Evolutionary conservation across 2,797 vertebrate species (phyloP).

Genomic region (Emys orbicularis): DNA sequence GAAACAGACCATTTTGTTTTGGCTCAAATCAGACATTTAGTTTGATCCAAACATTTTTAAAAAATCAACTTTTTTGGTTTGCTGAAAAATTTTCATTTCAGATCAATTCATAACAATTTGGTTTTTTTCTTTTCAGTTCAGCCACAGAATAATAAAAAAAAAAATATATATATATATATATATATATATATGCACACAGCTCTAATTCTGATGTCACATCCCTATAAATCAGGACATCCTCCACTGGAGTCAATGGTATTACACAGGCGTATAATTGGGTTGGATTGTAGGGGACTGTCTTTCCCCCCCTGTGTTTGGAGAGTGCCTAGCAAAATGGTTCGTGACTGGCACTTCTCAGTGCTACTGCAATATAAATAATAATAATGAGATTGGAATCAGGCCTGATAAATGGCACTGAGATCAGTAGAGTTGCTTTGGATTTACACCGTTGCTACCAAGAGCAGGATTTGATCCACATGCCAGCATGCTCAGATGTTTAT

Average conservation of each 20-base stretch:
- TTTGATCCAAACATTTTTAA: not conserved
- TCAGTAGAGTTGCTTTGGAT: not conserved
- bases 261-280: not conserved
- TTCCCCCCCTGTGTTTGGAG: not conserved
- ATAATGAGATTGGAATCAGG: fast-evolving
- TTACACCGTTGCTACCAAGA: not conserved
- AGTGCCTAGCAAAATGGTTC: fast-evolving
- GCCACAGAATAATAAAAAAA: not conserved
- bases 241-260: fast-evolving
- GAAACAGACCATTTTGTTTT: no score
- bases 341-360: not conserved
- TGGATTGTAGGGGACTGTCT: not conserved
- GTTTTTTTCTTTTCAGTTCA: not conserved
- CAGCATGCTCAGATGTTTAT: fast-evolving
- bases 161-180: no score
- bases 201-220: not conserved
- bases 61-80: not conserved
- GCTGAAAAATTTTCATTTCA: not conserved
- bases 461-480: fast-evolving
- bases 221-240: not conserved
- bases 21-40: no score
- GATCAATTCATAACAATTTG: not conserved
- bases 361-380: fast-evolving
- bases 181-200: not conserved
- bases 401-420: not conserved